These are phyloP conservation scores for Dolichopus griseipennis DNA, from an alignment of 2,888 invertebrate species.

Conservation along the genomic window DNA sequence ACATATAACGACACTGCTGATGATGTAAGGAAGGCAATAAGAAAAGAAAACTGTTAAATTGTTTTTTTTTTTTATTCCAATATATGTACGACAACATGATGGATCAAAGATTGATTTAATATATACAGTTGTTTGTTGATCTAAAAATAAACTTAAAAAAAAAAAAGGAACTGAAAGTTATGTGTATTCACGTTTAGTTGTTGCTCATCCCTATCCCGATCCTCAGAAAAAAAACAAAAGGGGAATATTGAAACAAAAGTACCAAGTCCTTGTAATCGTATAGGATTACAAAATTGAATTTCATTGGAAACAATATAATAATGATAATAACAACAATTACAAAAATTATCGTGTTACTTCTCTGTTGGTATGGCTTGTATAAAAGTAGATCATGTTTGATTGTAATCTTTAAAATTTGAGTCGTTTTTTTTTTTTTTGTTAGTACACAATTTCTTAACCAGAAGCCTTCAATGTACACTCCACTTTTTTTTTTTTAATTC, in stretches of 20 bases:
- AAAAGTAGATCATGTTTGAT: not conserved
- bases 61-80: too few relatives aligned
- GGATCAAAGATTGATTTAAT: constrained; percentile 4
- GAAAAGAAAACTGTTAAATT: not conserved
- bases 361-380: not conserved
- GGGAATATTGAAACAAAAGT: not conserved
- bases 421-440: too few relatives aligned
- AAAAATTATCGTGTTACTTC: too few relatives aligned
- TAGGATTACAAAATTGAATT: not conserved
- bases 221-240: not conserved
- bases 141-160: not conserved
- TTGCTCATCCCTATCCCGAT: not conserved
- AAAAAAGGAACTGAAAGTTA: not conserved
- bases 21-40: not conserved
- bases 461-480: too few relatives aligned
- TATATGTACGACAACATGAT: not conserved
- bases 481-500: not conserved
- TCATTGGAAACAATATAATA: not conserved
- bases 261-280: not conserved
- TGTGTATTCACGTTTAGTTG: not conserved
- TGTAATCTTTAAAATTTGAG: too few relatives aligned
- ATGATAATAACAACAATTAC: too few relatives aligned
- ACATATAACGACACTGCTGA: not conserved
- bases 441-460: too few relatives aligned
- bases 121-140: not conserved